A percentile compares a stretch with the other conserved stretches of the same genome.
phyloP scores from a whole-genome alignment of 2,888 invertebrate species.

The Tetranychus truncatus region DNA sequence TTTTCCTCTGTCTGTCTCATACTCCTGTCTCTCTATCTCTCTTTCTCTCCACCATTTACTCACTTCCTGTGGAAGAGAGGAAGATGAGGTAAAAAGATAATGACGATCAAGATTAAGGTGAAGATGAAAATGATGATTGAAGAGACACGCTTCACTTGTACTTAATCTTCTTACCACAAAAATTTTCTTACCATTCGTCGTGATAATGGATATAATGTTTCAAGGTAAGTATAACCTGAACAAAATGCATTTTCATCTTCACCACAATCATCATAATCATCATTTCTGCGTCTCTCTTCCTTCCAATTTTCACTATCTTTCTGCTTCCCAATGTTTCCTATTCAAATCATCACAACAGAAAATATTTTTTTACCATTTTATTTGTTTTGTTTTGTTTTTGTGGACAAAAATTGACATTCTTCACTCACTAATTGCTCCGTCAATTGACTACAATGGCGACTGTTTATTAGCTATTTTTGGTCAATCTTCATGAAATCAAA shows the following conservation, averaged over 20 bases:
- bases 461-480: no score
- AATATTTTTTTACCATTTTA: no score
- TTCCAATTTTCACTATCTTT: background rate
- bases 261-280: background rate
- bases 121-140: background rate
- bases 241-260: background rate
- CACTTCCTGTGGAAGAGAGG: background rate
- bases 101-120: no score
- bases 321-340: no score
- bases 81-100: no score
- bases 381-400: no score
- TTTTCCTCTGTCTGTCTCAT: background rate
- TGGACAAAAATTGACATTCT: no score
- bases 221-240: background rate
- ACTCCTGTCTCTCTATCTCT: background rate
- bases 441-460: no score
- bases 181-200: background rate
- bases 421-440: no score
- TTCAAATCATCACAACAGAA: no score
- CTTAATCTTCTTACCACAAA: background rate
- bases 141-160: background rate
- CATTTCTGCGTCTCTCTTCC: background rate
- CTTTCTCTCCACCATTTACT: background rate
- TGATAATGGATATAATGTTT: conserved; percentile 1
- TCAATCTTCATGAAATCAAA: no score